Evolutionary conservation across 2,113 vertebrate genomes (phyloP), one percentile per base, ranked within the genome.

Genomic region (Ptychochromis oligacanthus): DNA sequence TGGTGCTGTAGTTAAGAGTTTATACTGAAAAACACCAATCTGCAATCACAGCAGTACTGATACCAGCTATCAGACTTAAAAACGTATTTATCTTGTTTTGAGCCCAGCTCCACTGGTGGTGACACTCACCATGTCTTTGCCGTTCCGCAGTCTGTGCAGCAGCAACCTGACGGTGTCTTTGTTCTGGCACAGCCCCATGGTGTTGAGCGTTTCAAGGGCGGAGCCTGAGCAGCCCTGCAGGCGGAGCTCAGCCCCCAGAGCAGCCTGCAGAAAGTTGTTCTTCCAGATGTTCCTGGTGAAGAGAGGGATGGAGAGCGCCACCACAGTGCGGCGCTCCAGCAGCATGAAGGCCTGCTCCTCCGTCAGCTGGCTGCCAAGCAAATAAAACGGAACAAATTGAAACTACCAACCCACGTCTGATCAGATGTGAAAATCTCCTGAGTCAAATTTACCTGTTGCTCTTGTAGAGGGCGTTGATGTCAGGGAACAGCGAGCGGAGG

Each of bases 211-310:
- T n/a, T 94, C 93, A 0, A 94, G 90, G 6, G 91, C 86, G 0
- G 93, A 72, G 58, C 92, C 86, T 0, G 92, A 90, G 79, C 92
- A 91, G 85, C 93, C 93, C 80, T 93, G 92, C 22, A 90, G 83
- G 1, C 92, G 93, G 1, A 94, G 91, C 78, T 93, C 93, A 0
- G 93, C 93, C 55, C 92, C 93, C 52, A 94, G 88, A 38, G 92
- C 86, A 0, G 93, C 92, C 89, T 94, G 93, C 78, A 94, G 80
- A 84, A 91, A 94, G 78, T 93, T 94, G 83, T 93, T 93, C 85
- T 89, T 93, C 91, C 92, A 94, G 85, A 93, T 93, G 90, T 94
- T 94, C 65, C 93, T 90, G 77, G 92, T 93, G 89, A 94, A 94
- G 18, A 94, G 93, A 1, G 92, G 92, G 65, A 94, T 77, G 65